These are phyloP conservation scores for Sinocyclocheilus rhinocerous DNA, from an alignment of 2,113 vertebrate genomes.

Conservation along the genomic window DNA sequence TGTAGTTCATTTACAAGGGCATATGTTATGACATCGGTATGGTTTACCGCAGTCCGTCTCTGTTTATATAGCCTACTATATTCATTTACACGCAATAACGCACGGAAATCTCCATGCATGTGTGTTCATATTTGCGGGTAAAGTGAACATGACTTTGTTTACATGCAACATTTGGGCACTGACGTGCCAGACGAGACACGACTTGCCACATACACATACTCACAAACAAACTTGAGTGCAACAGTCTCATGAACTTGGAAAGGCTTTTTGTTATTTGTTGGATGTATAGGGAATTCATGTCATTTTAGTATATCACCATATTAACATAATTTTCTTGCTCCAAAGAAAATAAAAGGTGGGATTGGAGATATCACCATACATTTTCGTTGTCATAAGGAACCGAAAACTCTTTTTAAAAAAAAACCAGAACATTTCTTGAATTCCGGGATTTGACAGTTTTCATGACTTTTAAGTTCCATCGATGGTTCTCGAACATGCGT, in stretches of 20 bases:
- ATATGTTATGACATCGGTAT: not conserved
- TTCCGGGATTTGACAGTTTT: too few relatives aligned
- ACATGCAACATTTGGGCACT: not conserved
- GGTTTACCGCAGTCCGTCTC: not conserved
- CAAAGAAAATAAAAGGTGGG: not conserved
- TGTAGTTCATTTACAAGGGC: not conserved
- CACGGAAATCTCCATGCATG: not conserved
- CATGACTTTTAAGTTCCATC: too few relatives aligned
- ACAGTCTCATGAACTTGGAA: not conserved
- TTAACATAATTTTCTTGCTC: not conserved
- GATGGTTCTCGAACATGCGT: too few relatives aligned
- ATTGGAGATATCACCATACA: not conserved
- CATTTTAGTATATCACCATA: too few relatives aligned
- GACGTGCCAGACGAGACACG: constrained; percentile 10
- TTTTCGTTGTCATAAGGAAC: too few relatives aligned
- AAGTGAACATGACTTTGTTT: constrained; percentile 21
- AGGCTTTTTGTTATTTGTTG: not conserved
- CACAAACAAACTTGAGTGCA: not conserved
- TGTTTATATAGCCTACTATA: not conserved
- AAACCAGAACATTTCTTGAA: too few relatives aligned
- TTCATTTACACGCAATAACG: not conserved
- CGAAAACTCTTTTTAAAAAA: too few relatives aligned
- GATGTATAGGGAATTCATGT: too few relatives aligned
- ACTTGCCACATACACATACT: not conserved
- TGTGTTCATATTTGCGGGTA: not conserved